phyloP scores from a whole-genome alignment of 2,797 vertebrate genomes.

The Strix occidentalis region DNA sequence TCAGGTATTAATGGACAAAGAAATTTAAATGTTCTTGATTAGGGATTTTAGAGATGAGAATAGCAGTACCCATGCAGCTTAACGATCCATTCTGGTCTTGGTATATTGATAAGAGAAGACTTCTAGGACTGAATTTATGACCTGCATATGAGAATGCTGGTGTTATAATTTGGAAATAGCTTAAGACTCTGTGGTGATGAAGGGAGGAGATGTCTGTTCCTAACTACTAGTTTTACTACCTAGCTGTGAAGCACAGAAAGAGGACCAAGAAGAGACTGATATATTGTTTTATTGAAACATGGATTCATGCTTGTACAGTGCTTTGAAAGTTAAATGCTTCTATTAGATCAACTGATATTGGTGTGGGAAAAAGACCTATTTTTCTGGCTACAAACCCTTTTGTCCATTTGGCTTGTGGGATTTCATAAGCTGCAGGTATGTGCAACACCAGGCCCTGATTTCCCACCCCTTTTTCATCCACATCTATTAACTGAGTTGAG shows the following conservation, averaged over 20 bases:
- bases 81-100: background rate
- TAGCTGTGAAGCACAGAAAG: background rate
- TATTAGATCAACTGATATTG: background rate
- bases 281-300: background rate
- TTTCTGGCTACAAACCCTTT: background rate
- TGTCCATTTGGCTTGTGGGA: background rate
- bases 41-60: slow-evolving; percentile 41
- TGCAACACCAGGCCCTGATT: background rate
- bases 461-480: background rate
- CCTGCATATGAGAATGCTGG: slow-evolving; percentile 28
- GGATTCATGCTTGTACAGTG: background rate
- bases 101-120: slow-evolving; percentile 61
- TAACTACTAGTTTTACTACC: slow-evolving; percentile 40
- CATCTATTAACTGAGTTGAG: background rate
- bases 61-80: background rate
- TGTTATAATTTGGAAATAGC: slow-evolving; percentile 35
- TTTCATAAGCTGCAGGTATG: background rate
- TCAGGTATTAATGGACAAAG: slow-evolving; percentile 39
- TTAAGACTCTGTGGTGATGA: slow-evolving; percentile 58
- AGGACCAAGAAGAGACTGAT: background rate
- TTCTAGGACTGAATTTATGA: slow-evolving; percentile 70
- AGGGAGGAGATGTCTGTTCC: slow-evolving; percentile 36
- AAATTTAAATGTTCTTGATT: slow-evolving; percentile 59
- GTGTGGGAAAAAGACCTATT: background rate
- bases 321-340: background rate